phyloP scores from a whole-genome alignment of 1,140 invertebrate species.

The Leptoteleia sp. region DNA sequence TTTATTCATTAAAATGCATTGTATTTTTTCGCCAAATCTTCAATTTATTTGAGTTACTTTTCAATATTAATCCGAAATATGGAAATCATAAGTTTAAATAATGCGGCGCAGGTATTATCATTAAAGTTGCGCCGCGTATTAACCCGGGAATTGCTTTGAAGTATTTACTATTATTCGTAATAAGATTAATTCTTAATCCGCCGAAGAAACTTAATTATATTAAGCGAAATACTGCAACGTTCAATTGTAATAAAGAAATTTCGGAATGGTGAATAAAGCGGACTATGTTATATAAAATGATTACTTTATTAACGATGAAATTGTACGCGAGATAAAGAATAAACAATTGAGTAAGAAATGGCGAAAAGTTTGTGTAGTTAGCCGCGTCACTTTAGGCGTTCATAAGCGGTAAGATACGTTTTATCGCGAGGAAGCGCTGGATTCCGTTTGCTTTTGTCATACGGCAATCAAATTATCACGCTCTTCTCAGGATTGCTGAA shows the following conservation, averaged over 20 bases:
- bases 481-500: conserved; percentile 66
- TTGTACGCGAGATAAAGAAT: conserved; percentile 13
- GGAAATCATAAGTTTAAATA: conserved; percentile 13
- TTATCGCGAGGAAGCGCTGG: conserved; percentile 46
- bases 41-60: conserved; percentile 36
- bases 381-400: conserved; percentile 17
- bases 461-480: conserved; percentile 71
- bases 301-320: conserved; percentile 1
- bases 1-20: conserved; percentile 57
- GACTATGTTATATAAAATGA: too few relatives aligned
- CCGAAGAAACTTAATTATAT: too few relatives aligned
- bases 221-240: too few relatives aligned
- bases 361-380: conserved; percentile 13
- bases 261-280: too few relatives aligned
- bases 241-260: too few relatives aligned
- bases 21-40: conserved; percentile 32
- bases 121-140: too few relatives aligned
- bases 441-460: conserved; percentile 67
- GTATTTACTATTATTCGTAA: not conserved
- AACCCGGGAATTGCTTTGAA: too few relatives aligned
- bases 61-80: conserved; percentile 32
- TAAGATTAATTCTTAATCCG: not conserved
- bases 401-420: conserved; percentile 36
- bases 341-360: conserved; percentile 10
- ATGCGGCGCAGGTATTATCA: not conserved